A percentile compares a stretch with the other conserved stretches of the same genome.
phyloP scores from a whole-genome alignment of 2,797 vertebrate species.

The Acrocephalus scirpaceus region DNA sequence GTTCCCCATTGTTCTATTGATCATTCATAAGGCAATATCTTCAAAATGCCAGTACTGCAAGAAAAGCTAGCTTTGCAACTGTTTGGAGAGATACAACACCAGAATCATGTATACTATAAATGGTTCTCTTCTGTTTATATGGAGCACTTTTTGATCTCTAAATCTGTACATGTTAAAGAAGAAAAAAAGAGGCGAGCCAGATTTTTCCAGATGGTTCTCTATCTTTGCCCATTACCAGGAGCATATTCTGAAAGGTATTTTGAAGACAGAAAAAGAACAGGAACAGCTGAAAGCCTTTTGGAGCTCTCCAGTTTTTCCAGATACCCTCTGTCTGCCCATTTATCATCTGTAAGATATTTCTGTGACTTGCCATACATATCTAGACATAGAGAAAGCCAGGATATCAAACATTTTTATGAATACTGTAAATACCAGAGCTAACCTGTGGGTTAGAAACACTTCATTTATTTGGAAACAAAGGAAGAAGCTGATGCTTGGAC shows the following conservation, averaged over 20 bases:
- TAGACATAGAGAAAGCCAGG: neutral
- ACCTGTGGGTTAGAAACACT: neutral
- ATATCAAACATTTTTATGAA: neutral
- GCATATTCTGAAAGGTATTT: neutral
- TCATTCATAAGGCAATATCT: neutral
- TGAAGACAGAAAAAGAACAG: neutral
- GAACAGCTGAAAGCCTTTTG: neutral
- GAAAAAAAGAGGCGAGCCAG: accelerated
- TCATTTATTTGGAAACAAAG: conserved; percentile 19
- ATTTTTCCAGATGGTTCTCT: neutral
- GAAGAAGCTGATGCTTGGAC: neutral
- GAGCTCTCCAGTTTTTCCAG: neutral
- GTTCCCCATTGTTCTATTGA: neutral
- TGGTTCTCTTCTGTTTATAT: neutral
- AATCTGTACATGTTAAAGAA: neutral
- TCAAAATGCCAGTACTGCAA: neutral
- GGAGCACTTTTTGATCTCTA: neutral
- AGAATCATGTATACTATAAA: neutral
- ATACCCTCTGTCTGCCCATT: neutral
- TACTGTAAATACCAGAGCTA: neutral
- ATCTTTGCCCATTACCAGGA: neutral
- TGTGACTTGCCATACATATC: neutral
- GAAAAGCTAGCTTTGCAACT: neutral
- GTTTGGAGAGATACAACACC: neutral
- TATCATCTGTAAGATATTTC: neutral